These are phyloP conservation scores for Deroplatys truncata DNA, from an alignment of 2,888 invertebrate species.

Conservation along the genomic window DNA sequence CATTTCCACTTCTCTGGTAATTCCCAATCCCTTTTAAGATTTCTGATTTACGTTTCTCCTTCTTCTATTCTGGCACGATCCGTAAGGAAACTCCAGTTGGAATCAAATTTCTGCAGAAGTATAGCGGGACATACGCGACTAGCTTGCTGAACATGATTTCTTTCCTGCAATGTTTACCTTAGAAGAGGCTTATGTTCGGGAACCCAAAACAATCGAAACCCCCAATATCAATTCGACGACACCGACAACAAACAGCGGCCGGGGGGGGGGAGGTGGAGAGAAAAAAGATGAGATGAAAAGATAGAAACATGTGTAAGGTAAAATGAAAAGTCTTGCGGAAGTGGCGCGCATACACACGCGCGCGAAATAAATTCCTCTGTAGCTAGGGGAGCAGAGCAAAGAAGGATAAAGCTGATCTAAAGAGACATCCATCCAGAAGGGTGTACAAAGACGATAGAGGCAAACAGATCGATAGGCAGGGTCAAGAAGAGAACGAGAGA, in stretches of 20 bases:
- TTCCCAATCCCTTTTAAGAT: too few species aligned
- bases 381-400: background rate
- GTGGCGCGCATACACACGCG: background rate
- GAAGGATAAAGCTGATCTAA: slow-evolving; percentile 9
- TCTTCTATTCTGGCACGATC: too few species aligned
- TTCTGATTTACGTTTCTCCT: too few species aligned
- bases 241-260: background rate
- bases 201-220: background rate
- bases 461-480: slow-evolving; percentile 3
- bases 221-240: background rate
- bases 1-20: too few species aligned
- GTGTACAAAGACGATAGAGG: slow-evolving; percentile 3
- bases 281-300: background rate
- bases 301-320: background rate
- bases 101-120: background rate
- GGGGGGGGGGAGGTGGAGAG: background rate
- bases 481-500: background rate
- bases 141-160: background rate
- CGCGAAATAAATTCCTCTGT: background rate
- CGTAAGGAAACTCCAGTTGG: background rate
- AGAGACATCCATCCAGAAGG: slow-evolving; percentile 14
- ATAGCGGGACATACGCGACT: background rate
- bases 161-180: background rate
- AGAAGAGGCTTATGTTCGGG: background rate
- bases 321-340: slow-evolving; percentile 3